Percentiles rank a stretch among this genome's conserved stretches.
These are phyloP conservation scores for Rhinogobius similis DNA, from an alignment of 2,113 vertebrate species.

Conservation along the genomic window DNA sequence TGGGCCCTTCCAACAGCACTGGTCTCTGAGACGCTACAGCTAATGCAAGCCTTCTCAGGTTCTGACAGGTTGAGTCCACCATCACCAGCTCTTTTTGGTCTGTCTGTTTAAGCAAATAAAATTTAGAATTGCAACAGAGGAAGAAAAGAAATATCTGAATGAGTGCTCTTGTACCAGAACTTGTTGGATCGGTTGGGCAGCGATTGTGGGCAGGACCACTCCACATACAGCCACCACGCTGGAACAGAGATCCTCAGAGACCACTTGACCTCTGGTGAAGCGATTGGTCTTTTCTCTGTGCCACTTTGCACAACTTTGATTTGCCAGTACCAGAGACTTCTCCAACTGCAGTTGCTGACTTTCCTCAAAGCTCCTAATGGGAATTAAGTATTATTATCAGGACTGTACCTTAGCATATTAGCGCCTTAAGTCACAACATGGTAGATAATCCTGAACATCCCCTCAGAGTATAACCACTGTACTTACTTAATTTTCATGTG, in stretches of 20 bases:
- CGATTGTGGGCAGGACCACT: constrained; percentile 82
- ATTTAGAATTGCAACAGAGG: neutral
- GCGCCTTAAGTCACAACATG: neutral
- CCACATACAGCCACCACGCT: constrained; percentile 89
- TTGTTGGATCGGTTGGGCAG: constrained; percentile 65
- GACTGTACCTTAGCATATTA: neutral
- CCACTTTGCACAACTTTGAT: constrained; percentile 83
- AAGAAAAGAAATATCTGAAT: neutral
- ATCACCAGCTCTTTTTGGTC: constrained; percentile 79
- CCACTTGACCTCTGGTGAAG: constrained; percentile 80
- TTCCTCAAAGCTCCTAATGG: constrained; percentile 86
- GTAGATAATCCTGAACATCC: neutral
- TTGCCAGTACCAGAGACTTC: constrained; percentile 86
- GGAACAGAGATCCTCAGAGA: constrained; percentile 85
- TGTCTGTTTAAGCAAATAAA: constrained; percentile 28
- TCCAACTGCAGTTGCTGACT: constrained; percentile 85
- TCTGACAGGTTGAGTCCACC: constrained; percentile 87
- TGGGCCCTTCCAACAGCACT: constrained; percentile 94
- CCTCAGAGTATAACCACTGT: neutral
- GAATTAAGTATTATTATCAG: neutral
- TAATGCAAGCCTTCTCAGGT: constrained; percentile 89
- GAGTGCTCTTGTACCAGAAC: constrained; percentile 47
- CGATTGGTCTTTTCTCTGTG: constrained; percentile 78
- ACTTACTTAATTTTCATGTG: constrained; percentile 93
- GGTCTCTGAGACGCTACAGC: constrained; percentile 88